phyloP scores from a whole-genome alignment of 2,888 invertebrate species.

The Yponomeuta malinellus region DNA sequence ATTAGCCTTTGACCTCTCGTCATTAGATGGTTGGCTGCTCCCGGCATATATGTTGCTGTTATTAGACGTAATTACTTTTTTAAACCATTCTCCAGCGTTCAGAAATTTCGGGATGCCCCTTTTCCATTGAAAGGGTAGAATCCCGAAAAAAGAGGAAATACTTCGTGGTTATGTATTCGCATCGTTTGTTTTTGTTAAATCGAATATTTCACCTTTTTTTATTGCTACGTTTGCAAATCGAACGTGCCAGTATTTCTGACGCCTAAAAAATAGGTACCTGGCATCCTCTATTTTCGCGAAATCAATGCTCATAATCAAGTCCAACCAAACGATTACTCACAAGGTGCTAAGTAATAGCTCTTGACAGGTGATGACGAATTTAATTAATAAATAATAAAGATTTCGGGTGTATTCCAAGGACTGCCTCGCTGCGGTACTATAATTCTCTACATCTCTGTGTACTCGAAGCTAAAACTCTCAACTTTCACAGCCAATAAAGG shows the following conservation, averaged over 20 bases:
- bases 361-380: background rate
- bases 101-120: background rate
- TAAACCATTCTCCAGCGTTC: background rate
- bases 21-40: background rate
- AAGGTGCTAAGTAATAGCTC: background rate
- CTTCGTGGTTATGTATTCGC: background rate
- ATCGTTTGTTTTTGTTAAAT: background rate
- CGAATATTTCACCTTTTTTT: too few relatives aligned
- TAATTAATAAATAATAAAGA: slow-evolving; percentile 3
- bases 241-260: too few relatives aligned
- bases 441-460: background rate
- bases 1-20: background rate
- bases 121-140: background rate
- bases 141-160: background rate
- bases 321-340: background rate
- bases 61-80: background rate
- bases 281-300: background rate
- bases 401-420: background rate
- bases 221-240: too few relatives aligned
- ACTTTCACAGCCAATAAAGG: too few relatives aligned
- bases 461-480: too few relatives aligned
- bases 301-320: background rate
- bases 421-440: background rate
- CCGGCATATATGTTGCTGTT: background rate
- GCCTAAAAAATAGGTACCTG: too few relatives aligned